Conservation (phyloP, 1,140 invertebrate genomes). For the Heliconius hewitsoni region DNA sequence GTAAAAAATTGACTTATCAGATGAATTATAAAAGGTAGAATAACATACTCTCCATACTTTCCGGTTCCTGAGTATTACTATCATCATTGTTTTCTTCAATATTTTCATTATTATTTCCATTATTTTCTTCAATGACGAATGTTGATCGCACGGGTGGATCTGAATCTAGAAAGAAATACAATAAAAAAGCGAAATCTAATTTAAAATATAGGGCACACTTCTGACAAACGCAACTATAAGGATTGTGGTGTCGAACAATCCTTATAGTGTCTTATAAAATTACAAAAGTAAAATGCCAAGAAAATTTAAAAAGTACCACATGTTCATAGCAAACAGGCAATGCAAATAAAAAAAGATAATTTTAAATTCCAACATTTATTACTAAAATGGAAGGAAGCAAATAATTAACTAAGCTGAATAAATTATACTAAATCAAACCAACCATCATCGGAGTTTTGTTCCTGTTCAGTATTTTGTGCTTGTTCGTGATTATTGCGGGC, state of each 20-base stretch:
- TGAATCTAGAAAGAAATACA: background rate
- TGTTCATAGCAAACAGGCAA: background rate
- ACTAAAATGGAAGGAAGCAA: background rate
- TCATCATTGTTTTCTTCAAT: conserved; percentile 1
- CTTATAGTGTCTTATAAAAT: too few relatives aligned
- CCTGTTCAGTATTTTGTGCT: background rate
- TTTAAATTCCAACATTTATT: background rate
- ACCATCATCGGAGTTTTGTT: conserved; percentile 16
- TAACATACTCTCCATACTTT: conserved; percentile 27
- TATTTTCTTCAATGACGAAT: background rate
- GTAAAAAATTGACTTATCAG: background rate
- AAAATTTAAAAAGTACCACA: too few relatives aligned
- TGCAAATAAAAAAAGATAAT: background rate
- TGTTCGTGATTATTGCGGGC: background rate
- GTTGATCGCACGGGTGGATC: background rate
- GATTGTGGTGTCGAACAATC: too few relatives aligned
- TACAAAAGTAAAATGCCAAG: too few relatives aligned
- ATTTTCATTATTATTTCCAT: conserved; percentile 19
- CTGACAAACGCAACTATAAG: too few relatives aligned
- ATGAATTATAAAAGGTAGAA: background rate
- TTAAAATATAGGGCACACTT: too few relatives aligned
- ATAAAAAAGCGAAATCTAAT: background rate
- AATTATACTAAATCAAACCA: background rate
- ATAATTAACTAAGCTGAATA: background rate
- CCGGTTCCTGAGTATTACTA: background rate